These are phyloP conservation scores for Liopterus haemorrhoidalis DNA, from an alignment of 2,888 invertebrate genomes.

Conservation along the genomic window DNA sequence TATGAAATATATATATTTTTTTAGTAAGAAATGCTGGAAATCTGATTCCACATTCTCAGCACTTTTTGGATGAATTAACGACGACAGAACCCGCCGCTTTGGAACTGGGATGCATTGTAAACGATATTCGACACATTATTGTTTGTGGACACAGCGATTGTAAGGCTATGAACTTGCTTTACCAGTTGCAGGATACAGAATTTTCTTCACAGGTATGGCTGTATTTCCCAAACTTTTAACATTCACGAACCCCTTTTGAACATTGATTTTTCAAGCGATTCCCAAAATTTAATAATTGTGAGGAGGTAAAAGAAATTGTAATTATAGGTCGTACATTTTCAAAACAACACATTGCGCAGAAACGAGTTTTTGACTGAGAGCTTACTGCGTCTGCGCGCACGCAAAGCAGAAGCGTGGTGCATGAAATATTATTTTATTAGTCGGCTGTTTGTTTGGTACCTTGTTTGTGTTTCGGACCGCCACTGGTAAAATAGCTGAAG, in stretches of 20 bases:
- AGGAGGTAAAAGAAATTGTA: constrained; percentile 10
- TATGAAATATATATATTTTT: constrained; percentile 38
- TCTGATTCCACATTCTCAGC: constrained; percentile 85
- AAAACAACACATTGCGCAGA: no score
- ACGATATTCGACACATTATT: constrained; percentile 85
- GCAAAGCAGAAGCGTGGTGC: no score
- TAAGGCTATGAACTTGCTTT: constrained; percentile 93
- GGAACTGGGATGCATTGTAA: constrained; percentile 88
- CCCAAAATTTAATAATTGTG: constrained; percentile 8
- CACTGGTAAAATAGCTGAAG: no score
- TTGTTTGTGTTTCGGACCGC: no score
- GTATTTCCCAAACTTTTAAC: no score
- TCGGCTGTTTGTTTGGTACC: no score
- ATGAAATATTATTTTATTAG: no score
- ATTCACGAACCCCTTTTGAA: no score
- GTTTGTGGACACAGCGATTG: constrained; percentile 98
- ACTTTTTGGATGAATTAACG: constrained; percentile 78
- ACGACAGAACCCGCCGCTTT: constrained; percentile 94
- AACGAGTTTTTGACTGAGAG: no score
- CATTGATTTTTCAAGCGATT: constrained; percentile 6
- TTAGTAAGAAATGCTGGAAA: constrained; percentile 94
- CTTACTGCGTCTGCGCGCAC: no score
- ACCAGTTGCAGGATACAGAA: constrained; percentile 72
- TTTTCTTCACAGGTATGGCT: constrained; percentile 63
- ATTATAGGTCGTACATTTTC: constrained; percentile 6